phyloP scores from a whole-genome alignment of 1,140 invertebrate species.

The Lamellibrachia luymesi region DNA sequence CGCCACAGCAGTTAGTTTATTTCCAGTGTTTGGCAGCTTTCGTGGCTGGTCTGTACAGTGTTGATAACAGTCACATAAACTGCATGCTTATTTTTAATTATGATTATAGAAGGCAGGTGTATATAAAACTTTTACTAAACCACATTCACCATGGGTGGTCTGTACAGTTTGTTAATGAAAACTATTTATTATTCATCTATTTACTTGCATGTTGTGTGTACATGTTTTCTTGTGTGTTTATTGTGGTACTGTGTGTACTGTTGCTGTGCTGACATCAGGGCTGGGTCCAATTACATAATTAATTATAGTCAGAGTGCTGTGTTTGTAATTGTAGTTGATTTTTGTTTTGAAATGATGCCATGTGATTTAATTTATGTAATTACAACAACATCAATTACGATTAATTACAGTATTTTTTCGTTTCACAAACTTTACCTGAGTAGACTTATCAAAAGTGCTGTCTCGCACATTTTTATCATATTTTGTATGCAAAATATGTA shows the following conservation, averaged over 20 bases:
- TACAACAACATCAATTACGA: neutral
- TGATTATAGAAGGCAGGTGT: neutral
- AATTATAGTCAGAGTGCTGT: neutral
- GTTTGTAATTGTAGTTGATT: no score
- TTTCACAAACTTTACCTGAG: neutral
- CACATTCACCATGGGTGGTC: neutral
- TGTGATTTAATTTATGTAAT: neutral
- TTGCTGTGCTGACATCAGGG: neutral
- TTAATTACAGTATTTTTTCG: neutral
- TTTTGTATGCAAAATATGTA: neutral
- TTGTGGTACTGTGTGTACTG: neutral
- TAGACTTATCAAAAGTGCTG: neutral
- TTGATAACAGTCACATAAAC: neutral
- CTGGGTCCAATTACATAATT: neutral
- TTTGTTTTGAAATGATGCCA: no score
- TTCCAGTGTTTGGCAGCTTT: neutral
- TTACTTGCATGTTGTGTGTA: neutral
- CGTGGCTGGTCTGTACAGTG: neutral
- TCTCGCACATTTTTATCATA: neutral
- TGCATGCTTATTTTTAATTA: constrained; percentile 2
- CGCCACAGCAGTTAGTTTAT: neutral
- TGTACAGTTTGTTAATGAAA: constrained; percentile 5
- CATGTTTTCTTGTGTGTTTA: neutral
- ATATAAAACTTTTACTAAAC: neutral
- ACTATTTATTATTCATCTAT: neutral